Evolutionary conservation across 2,113 vertebrate species (phyloP).

Genomic region (Nipponia nippon): DNA sequence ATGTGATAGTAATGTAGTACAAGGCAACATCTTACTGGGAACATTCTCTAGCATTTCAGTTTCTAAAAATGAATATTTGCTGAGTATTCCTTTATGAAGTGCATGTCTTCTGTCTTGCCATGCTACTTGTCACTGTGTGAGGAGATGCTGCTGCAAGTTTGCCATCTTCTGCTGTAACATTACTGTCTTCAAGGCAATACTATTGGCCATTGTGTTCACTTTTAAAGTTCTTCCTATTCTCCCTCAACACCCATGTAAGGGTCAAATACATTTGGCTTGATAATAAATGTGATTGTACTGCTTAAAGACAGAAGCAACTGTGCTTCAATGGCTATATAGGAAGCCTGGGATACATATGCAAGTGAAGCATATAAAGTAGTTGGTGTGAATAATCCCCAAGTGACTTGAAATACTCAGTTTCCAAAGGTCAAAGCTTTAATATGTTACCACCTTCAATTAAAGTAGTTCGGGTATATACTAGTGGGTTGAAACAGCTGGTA

Average conservation of each 20-base stretch:
- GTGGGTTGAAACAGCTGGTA: not conserved
- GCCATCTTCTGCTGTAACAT: not conserved
- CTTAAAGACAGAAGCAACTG: not conserved
- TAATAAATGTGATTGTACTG: not conserved
- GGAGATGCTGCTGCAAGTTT: not conserved
- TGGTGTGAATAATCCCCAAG: not conserved
- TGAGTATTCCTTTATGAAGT: not conserved
- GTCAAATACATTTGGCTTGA: not conserved
- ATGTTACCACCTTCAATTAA: not conserved
- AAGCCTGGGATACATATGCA: not conserved
- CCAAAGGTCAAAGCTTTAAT: not conserved
- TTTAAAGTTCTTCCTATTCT: not conserved
- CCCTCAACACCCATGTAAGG: not conserved
- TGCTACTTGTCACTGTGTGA: not conserved
- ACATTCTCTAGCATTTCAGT: not conserved
- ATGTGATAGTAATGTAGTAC: not conserved
- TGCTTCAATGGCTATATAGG: not conserved
- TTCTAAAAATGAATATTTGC: not conserved
- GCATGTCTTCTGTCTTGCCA: rapidly evolving
- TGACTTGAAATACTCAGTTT: not conserved
- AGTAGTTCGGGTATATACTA: not conserved
- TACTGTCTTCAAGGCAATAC: not conserved
- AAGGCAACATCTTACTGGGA: not conserved
- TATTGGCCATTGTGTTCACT: not conserved
- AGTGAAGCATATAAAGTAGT: not conserved